Evolutionary conservation across 2,113 vertebrate genomes (phyloP).

Genomic region (Aleadryas rufinucha): DNA sequence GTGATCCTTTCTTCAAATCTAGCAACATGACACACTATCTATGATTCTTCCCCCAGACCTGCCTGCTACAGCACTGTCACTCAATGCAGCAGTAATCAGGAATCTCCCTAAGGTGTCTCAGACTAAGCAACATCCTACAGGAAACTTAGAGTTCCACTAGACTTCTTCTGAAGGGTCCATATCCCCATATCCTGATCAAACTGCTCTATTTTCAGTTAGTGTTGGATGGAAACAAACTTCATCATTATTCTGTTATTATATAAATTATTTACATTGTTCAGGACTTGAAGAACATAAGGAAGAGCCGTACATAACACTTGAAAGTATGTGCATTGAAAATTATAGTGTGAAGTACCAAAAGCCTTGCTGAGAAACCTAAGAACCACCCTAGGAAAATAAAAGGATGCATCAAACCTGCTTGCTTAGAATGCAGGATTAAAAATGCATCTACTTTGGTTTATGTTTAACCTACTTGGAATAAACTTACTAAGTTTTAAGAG

Average conservation of each 20-base stretch:
- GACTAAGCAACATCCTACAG: not conserved
- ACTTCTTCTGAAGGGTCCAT: not conserved
- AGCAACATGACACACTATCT: not conserved
- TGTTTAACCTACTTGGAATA: not conserved
- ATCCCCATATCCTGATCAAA: not conserved
- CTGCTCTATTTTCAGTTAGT: not conserved
- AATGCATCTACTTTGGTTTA: not conserved
- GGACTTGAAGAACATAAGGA: not conserved
- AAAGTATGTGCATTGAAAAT: not conserved
- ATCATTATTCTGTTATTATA: not conserved
- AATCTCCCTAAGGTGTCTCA: not conserved
- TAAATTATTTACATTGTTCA: not conserved
- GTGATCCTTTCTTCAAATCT: not conserved
- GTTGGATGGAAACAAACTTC: not conserved
- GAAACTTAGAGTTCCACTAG: not conserved
- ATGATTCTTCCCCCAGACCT: not conserved
- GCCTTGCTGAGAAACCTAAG: not conserved
- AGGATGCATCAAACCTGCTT: not conserved
- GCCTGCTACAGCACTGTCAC: not conserved
- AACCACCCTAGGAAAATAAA: not conserved
- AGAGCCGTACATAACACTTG: not conserved
- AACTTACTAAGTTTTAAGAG: not conserved
- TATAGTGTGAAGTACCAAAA: not conserved
- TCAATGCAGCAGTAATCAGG: not conserved
- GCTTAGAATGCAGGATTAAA: not conserved